Evolutionary conservation across 1,140 invertebrate species (phyloP).

Genomic region (Semibalanus balanoides): DNA sequence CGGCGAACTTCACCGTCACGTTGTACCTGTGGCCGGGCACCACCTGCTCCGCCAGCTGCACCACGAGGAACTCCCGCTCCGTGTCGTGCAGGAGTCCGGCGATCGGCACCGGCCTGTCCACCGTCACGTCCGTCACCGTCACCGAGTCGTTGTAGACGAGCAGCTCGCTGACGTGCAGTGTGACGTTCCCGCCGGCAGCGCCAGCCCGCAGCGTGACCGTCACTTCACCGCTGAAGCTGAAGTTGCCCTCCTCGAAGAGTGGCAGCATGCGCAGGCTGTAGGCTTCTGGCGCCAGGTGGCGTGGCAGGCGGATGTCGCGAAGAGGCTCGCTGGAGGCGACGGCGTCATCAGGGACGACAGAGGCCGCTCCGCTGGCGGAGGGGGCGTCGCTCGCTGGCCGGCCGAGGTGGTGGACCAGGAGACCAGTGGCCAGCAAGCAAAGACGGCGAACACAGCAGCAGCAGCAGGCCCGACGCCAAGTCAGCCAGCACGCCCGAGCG

Average conservation of each 20-base stretch:
- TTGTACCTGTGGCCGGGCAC: conserved; percentile 41
- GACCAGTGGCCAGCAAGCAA: conserved; percentile 42
- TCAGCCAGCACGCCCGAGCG: neutral
- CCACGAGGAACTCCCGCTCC: conserved; percentile 54
- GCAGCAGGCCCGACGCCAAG: conserved; percentile 18
- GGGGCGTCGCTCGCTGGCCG: too few relatives aligned
- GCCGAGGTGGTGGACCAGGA: conserved; percentile 42
- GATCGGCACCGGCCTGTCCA: neutral
- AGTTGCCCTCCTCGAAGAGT: conserved; percentile 42
- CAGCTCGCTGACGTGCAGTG: conserved; percentile 18
- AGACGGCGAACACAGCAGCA: conserved; percentile 36
- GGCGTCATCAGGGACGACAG: neutral
- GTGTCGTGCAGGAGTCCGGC: conserved; percentile 34
- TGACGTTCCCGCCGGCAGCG: conserved; percentile 8
- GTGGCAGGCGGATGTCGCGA: conserved; percentile 34
- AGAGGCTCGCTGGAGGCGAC: neutral
- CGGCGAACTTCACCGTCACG: conserved; percentile 17
- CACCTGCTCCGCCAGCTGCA: conserved; percentile 43
- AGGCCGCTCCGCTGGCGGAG: neutral
- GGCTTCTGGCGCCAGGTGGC: conserved; percentile 43
- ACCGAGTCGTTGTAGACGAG: conserved; percentile 14
- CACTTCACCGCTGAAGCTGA: conserved; percentile 32
- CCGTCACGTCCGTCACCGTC: conserved; percentile 10
- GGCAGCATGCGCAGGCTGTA: conserved; percentile 55
- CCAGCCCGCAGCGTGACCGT: conserved; percentile 9